These are phyloP conservation scores for Cinclus cinclus DNA, from an alignment of 2,113 vertebrate genomes.

Conservation along the genomic window DNA sequence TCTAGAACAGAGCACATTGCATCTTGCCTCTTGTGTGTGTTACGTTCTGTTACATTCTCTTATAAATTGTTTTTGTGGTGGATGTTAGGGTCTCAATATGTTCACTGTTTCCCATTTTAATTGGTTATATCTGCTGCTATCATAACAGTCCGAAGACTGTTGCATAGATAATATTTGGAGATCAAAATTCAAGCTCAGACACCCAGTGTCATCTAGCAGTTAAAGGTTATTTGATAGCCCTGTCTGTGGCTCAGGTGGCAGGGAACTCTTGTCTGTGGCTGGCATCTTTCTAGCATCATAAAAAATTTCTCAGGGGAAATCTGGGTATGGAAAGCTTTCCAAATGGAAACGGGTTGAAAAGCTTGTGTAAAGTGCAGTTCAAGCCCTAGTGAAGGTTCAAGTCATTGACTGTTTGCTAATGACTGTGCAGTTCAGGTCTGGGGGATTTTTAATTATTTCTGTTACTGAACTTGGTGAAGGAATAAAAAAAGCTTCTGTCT, in stretches of 20 bases:
- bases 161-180: conserved; percentile 74
- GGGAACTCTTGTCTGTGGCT: conserved; percentile 60
- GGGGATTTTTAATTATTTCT: conserved; percentile 73
- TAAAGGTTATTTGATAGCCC: conserved; percentile 78
- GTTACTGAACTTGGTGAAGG: conserved; percentile 34
- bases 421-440: conserved; percentile 63
- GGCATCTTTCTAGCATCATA: conserved; percentile 75
- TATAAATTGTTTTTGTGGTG: conserved; percentile 29
- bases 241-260: conserved; percentile 73
- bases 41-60: not conserved
- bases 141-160: conserved; percentile 61
- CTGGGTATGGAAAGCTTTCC: conserved; percentile 60
- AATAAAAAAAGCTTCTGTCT: conserved; percentile 40
- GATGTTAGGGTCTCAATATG: conserved; percentile 50
- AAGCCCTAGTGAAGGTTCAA: not conserved
- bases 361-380: conserved; percentile 26
- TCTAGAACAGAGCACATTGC: not conserved
- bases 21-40: not conserved
- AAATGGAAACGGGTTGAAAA: conserved; percentile 64
- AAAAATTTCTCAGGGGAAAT: conserved; percentile 74
- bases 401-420: conserved; percentile 65
- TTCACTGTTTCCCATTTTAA: conserved; percentile 61
- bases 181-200: conserved; percentile 72
- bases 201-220: conserved; percentile 70
- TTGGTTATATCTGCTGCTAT: conserved; percentile 72